Conservation (phyloP, 2,888 invertebrate species). For the Hirtodrosophila alboralis region DNA sequence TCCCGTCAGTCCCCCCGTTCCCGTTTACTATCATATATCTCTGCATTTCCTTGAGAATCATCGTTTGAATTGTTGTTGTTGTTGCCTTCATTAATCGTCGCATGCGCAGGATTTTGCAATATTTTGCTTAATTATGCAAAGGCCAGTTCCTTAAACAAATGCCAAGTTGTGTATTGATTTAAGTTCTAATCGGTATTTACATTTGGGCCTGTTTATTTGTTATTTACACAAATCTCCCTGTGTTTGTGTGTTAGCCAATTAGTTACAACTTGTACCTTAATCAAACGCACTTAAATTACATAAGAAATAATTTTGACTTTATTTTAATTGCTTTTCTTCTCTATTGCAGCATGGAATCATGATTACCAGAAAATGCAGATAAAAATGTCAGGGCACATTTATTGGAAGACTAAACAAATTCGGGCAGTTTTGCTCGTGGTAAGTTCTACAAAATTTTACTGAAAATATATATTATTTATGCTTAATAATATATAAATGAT, state of each 20-base stretch:
- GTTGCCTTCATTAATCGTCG: conserved; percentile 48
- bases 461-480: background rate
- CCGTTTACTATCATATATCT: conserved; percentile 14
- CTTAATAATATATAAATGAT: no score
- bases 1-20: background rate
- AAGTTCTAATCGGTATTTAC: conserved; percentile 25
- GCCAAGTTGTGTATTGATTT: conserved; percentile 41
- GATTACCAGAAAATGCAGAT: conserved; percentile 83
- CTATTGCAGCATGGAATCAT: conserved; percentile 56
- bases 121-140: conserved; percentile 56
- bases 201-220: conserved; percentile 24
- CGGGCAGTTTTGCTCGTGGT: conserved; percentile 80
- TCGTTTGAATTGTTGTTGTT: no score
- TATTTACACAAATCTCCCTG: conserved; percentile 16
- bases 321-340: conserved; percentile 8
- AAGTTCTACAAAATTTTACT: conserved; percentile 52
- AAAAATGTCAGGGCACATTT: conserved; percentile 80
- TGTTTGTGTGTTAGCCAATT: conserved; percentile 10
- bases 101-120: conserved; percentile 44
- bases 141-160: conserved; percentile 23
- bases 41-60: conserved; percentile 19
- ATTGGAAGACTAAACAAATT: conserved; percentile 61
- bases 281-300: background rate
- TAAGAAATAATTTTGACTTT: background rate
- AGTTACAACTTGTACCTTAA: conserved; percentile 5